Base-by-base conservation (phyloP, 2,113 vertebrate species). In the Ariopsis seemanni region DNA sequence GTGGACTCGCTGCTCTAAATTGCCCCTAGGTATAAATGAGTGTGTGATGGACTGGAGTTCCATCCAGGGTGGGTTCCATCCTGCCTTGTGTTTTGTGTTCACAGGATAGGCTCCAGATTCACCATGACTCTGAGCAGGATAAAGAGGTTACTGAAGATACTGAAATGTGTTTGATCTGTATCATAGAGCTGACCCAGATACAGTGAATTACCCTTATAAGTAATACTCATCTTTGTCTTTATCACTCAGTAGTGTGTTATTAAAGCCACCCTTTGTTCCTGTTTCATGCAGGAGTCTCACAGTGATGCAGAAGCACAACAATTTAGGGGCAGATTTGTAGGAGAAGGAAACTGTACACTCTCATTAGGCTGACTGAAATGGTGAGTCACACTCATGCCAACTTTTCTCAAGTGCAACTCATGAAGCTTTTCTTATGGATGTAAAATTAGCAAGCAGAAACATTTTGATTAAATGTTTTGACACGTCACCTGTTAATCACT, bases 301-400 rank as follows among this genome's bases (percentile, higher is more conserved):
- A 58, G 30, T 75, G 48, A 55, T 86, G 52, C 34, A 53, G 48
- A 83, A 63, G 82, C 60, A 80, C 82, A 88, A 90, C 90, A 90
- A 89, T 92, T 90, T 91, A 81, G 82, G 82, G 90, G 91, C 90
- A 63, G 85, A 86, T 88, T 85, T 89, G 82, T 72, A 74, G 88
- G 84, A 88, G 87, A 90, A 89, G 86, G 89, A 60, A 90, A 92
- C 53, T 85, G 89, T 91, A 90, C 79, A 85, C 79, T 52, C 88
- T 87, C 85, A 82, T 88, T 30, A 87, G 62, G 58, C 74, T 89
- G 89, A 90, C 90, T 91, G 90, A 90, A 90, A 93, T 90, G 71
- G 84, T 87, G 84, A 88, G 91, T 85, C 89, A 92, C 91, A 90
- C 63, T 52, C 58, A 60, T 50, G 30, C 58, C 48, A 48, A 65